Base-by-base conservation (phyloP, 2,888 invertebrate genomes). In the Orthonevra nobilis region DNA sequence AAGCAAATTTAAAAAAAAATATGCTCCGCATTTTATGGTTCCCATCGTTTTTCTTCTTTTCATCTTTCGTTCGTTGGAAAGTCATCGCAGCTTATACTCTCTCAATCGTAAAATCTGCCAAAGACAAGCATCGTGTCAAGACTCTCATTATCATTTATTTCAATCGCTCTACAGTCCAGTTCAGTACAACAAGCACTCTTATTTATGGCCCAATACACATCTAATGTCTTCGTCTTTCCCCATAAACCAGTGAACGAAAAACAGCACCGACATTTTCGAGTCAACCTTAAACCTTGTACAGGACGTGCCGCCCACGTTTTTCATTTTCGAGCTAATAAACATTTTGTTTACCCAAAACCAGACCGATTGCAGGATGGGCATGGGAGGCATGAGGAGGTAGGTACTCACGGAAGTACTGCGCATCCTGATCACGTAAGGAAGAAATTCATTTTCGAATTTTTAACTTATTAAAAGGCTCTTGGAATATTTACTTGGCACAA, bases 391-490 rank as follows among this genome's bases (percentile, higher is more conserved):
- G n/a, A n/a, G n/a, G n/a, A n/a, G n/a, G n/a, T n/a, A n/a, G n/a
- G 17, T 10, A 15, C 3, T 14, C 14, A 4, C 5, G 1, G 20
- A n/a, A 6, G 7, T 7, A 23, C 28, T 28, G 9, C 7, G 12
- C 12, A 14, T 40, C 17, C 1, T 19, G 19, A 40, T 30, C 32
- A 9, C 14, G 26, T 10, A 20, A 26, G 50, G 10, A 32, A 26
- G 63, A 63, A 63, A 50, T 50, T 23, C 30, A 63, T 63, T 50
- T 63, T 30, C 9, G 10, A 63, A 30, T 50, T 19, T 40, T 50
- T 50, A 63, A 63, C 38, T 50, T 63, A 63, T 63, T 63, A 50
- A 63, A 15, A 50, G 48, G 20, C 50, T 36, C 40, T 50, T 40
- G 15, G 9, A 50, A 63, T 63, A 63, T 50, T 63, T 30, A 28